Conservation (phyloP, 2,888 invertebrate species). For the Arenicola marina region DNA sequence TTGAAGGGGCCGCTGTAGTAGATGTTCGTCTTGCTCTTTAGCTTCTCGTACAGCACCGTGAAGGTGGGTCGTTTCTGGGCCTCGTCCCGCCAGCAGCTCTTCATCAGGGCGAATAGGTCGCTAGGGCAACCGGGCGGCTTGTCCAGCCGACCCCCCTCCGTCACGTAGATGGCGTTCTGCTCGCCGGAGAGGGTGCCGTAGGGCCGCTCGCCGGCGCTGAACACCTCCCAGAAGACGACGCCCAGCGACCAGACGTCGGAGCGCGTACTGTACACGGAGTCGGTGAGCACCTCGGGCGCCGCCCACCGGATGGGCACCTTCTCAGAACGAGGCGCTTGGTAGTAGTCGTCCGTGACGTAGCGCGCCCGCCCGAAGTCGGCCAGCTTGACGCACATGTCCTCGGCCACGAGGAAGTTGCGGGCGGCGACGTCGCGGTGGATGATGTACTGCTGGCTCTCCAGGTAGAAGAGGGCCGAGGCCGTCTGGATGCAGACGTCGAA, state of each 20-base stretch:
- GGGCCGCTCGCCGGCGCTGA: slow-evolving; percentile 34
- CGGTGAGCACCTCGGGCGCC: slow-evolving; percentile 35
- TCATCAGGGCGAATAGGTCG: slow-evolving; percentile 33
- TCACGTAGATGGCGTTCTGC: slow-evolving; percentile 31
- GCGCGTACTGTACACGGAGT: slow-evolving; percentile 36
- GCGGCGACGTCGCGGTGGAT: slow-evolving; percentile 36
- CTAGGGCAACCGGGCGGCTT: slow-evolving; percentile 33
- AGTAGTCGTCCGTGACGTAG: slow-evolving; percentile 35
- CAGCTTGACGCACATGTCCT: slow-evolving; percentile 34
- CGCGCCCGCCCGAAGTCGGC: slow-evolving; percentile 35
- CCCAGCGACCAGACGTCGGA: slow-evolving; percentile 39
- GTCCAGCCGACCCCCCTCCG: slow-evolving; percentile 34
- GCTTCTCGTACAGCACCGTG: slow-evolving; percentile 27
- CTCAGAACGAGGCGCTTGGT: slow-evolving; percentile 29
- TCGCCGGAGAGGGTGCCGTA: slow-evolving; percentile 30
- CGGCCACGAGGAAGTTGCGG: slow-evolving; percentile 32
- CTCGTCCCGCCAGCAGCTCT: slow-evolving; percentile 31
- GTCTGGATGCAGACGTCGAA: slow-evolving; percentile 38
- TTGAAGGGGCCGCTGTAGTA: slow-evolving; percentile 23
- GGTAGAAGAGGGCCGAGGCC: slow-evolving; percentile 30
- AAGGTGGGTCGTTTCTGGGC: slow-evolving; percentile 32
- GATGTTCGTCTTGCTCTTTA: slow-evolving; percentile 36
- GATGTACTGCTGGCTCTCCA: slow-evolving; percentile 33
- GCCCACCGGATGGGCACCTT: slow-evolving; percentile 35
- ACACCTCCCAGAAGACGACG: slow-evolving; percentile 37